Conservation (phyloP, 2,113 vertebrate genomes). For the Brienomyrus longianalis region DNA sequence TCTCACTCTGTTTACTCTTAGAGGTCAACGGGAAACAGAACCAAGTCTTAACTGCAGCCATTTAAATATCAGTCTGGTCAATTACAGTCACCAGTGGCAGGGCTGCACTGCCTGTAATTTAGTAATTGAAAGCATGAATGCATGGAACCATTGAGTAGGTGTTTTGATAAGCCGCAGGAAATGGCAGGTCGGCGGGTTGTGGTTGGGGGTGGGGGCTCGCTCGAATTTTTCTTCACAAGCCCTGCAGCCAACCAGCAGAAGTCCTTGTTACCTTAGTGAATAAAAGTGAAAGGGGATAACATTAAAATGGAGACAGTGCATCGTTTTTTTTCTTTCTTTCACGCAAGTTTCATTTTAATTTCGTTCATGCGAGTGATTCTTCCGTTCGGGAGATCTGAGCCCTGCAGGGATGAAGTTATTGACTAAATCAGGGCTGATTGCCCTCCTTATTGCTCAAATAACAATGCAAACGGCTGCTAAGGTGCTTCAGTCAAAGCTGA, state of each 20-base stretch:
- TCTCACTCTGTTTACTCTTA: constrained; percentile 21
- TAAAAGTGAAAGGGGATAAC: neutral
- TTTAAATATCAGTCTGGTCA: constrained; percentile 28
- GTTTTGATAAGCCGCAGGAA: constrained; percentile 21
- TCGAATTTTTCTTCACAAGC: neutral
- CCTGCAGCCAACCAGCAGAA: neutral
- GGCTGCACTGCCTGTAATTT: constrained; percentile 20
- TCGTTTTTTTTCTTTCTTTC: neutral
- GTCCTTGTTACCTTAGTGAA: neutral
- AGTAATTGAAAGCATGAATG: constrained; percentile 29
- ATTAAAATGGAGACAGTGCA: neutral
- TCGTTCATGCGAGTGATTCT: neutral
- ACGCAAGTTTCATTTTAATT: neutral
- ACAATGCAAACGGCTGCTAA: neutral
- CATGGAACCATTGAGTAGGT: constrained; percentile 16
- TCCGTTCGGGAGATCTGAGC: neutral
- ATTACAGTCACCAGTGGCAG: constrained; percentile 21
- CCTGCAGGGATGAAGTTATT: neutral
- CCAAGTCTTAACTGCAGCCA: constrained; percentile 22
- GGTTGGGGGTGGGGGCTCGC: neutral
- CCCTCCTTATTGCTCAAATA: neutral
- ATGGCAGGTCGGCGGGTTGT: neutral
- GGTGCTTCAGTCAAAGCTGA: neutral
- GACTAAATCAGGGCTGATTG: neutral
- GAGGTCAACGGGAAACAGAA: constrained; percentile 26